Base-by-base conservation (phyloP, 2,113 vertebrate species). In the Phocoena sinus region DNA sequence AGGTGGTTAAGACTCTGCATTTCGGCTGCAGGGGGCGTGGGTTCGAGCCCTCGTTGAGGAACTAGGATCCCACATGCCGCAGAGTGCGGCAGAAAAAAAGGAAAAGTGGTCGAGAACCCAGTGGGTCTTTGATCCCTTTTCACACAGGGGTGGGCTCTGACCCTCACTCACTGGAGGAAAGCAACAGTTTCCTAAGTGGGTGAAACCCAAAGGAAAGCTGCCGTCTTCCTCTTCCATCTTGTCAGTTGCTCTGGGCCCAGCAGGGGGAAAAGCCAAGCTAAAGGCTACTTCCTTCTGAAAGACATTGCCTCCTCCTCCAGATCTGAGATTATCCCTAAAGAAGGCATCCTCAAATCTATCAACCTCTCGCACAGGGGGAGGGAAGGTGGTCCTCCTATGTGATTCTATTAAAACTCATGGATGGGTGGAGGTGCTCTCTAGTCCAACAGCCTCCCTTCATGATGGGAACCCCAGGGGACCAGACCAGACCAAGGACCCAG, bases 331-430 rank as follows among this genome's bases (percentile, higher is more conserved):
- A 62, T 18, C 65, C 53, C 56, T 63, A 86, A 73, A 95, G 91
- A 96, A 81, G 65, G 83, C 84, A 91, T 82, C 73, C 74, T 94
- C 81, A 3, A 50, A 14, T 91, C 93, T 81, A 47, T 53, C 83
- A 89, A 76, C 53, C 70, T 36, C 85, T 73, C 89, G 33, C 79
- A 65, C 79, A 63, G 56, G 81, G 77, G 90, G 80, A 67, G 13
- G 13, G 85, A 79, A 47, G 56, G 65, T 63, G 81, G 58, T 8
- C 25, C 88, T 97, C 73, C 82, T 77, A 0, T 14, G 13, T 8
- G 73, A 13, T 20, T 65, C 8, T 44, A 8, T 74, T 31, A 71
- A 38, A 47, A 47, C 4, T 38, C 89, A 73, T 0, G 11, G 1
- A 6, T 6, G 26, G 20, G 13, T 68, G 31, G 23, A 20, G 86